phyloP scores from a whole-genome alignment of 2,797 vertebrate genomes.

The Coranthus polyacanthus region DNA sequence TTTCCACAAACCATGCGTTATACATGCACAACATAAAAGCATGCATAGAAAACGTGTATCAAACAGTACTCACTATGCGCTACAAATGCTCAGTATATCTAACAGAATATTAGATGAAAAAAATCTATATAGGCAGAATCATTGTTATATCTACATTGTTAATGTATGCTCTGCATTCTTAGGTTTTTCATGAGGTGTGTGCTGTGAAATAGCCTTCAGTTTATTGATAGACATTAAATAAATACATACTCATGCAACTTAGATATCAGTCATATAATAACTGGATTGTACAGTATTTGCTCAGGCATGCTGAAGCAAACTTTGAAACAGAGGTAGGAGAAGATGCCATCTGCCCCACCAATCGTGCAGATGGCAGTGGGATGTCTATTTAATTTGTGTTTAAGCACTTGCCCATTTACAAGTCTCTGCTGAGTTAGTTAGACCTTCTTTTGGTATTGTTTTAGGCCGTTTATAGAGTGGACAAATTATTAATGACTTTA shows the following conservation, averaged over 20 bases:
- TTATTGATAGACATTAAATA: conserved; percentile 4
- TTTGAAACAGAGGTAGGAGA: conserved; percentile 18
- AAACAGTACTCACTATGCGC: background rate
- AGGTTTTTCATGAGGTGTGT: too few relatives aligned
- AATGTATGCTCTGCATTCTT: background rate
- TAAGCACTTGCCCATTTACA: background rate
- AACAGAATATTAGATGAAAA: conserved; percentile 16
- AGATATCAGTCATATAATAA: conserved; percentile 1
- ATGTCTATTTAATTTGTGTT: conserved; percentile 12
- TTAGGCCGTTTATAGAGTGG: background rate
- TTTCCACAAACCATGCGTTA: conserved; percentile 12
- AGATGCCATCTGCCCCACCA: background rate
- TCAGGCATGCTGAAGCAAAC: background rate
- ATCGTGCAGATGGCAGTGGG: background rate
- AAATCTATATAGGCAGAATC: background rate
- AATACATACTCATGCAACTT: conserved; percentile 2
- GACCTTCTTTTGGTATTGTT: background rate
- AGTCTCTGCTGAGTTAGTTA: background rate
- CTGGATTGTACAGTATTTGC: conserved; percentile 15
- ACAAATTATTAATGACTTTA: background rate
- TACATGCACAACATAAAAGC: background rate
- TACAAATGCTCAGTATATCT: background rate
- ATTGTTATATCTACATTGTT: background rate
- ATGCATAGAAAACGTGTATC: background rate
- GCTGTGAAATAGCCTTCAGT: conserved; percentile 2